A percentile compares a stretch with the other conserved stretches of the same genome.
Conservation (phyloP, 2,797 vertebrate species). For the Sebastes nivosus region DNA sequence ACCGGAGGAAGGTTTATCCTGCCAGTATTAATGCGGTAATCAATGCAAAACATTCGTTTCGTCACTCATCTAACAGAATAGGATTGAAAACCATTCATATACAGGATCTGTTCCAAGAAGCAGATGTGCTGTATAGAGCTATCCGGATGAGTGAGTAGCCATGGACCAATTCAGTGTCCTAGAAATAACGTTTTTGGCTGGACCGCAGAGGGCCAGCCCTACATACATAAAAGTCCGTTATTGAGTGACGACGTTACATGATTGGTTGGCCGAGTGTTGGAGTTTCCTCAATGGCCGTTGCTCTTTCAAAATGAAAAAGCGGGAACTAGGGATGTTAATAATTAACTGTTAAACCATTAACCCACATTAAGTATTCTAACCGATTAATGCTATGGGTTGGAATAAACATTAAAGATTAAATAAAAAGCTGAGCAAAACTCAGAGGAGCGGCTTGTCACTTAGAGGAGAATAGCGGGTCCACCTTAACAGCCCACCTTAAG, state of each 20-base stretch:
- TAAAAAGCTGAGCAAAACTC: no score
- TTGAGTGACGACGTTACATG: neutral
- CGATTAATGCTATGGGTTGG: no score
- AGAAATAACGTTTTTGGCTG: neutral
- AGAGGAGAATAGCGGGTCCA: no score
- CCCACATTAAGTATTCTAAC: no score
- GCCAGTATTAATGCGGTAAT: conserved; percentile 1
- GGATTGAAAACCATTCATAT: neutral
- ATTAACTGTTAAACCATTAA: no score
- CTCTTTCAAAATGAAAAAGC: neutral
- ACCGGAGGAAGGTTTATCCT: conserved; percentile 1
- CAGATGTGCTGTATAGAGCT: neutral
- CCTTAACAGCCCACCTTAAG: no score
- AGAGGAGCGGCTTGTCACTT: no score
- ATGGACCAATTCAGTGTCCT: neutral
- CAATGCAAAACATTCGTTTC: conserved; percentile 3
- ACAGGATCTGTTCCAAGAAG: neutral
- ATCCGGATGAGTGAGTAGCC: neutral
- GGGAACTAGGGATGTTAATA: no score
- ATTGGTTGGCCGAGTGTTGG: neutral
- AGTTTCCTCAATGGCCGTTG: neutral
- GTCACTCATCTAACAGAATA: neutral
- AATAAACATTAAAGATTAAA: no score
- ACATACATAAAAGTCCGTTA: neutral
- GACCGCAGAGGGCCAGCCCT: neutral